Base-by-base conservation (phyloP, 2,888 invertebrate genomes). In the Anarsia innoxiella region DNA sequence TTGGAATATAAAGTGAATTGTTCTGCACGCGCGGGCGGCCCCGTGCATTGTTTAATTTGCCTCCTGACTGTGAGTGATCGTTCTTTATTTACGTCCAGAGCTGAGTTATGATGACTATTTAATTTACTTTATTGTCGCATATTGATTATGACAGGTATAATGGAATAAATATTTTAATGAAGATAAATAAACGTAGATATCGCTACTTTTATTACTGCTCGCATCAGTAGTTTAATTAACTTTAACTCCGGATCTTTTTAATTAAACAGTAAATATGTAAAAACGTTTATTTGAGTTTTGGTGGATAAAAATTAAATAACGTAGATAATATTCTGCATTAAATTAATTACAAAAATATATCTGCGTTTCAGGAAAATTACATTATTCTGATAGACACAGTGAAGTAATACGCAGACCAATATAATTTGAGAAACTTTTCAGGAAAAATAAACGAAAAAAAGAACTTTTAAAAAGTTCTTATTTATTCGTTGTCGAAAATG, bases 401-500 rank as follows among this genome's bases (percentile, higher is more conserved):
- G n/a, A n/a, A n/a, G n/a, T n/a, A n/a, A n/a, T n/a, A n/a, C n/a
- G n/a, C n/a, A n/a, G n/a, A n/a, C n/a, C n/a, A n/a, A n/a, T n/a
- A n/a, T n/a, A n/a, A n/a, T n/a, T n/a, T n/a, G n/a, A n/a, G n/a
- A n/a, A n/a, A n/a, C n/a, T n/a, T n/a, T n/a, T n/a, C n/a, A n/a
- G n/a, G n/a, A n/a, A 60, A 59, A 55, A 57, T 58, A 60, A 55
- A 48, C 53, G 27, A 35, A 50, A 51, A 59, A 59, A 66, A 63
- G 60, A 56, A 56, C 60, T 61, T 63, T 64, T 61, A 70, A 67
- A 71, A 72, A 67, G 66, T 69, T 72, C 63, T 66, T 73, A 73
- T 71, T 74, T 73, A 75, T 71, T 70, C 68, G 69, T 69, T 68
- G 66, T 68, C 66, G 68, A 71, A 72, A 76, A 69, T 67, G 70